Evolutionary conservation across 1,140 invertebrate genomes (phyloP).

Genomic region (Hermatobates lingyangjiaoensis): DNA sequence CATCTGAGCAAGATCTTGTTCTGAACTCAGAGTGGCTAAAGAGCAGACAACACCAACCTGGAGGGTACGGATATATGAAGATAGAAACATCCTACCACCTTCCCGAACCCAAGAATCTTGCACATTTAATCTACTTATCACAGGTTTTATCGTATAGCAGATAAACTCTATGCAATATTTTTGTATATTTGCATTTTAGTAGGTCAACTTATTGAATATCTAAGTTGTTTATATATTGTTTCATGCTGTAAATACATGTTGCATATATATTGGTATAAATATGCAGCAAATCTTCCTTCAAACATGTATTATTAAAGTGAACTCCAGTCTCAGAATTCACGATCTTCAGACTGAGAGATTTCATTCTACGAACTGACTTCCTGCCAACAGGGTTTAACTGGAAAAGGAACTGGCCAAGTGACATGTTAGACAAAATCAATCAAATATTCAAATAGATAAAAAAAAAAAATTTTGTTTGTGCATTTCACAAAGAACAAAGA

Average conservation of each 20-base stretch:
- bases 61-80: slow-evolving; percentile 40
- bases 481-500: too few species aligned
- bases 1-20: slow-evolving; percentile 35
- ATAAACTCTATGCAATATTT: background rate
- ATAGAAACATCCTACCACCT: slow-evolving; percentile 11
- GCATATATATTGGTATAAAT: too few species aligned
- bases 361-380: too few species aligned
- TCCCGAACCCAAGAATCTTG: slow-evolving; percentile 20
- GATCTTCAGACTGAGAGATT: too few species aligned
- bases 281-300: too few species aligned
- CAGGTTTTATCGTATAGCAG: slow-evolving; percentile 31
- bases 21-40: slow-evolving; percentile 38
- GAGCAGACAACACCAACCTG: slow-evolving; percentile 65
- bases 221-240: background rate
- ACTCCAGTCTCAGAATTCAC: too few species aligned
- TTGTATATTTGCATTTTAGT: background rate
- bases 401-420: too few species aligned
- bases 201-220: background rate
- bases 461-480: too few species aligned
- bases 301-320: too few species aligned
- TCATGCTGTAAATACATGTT: background rate
- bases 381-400: too few species aligned
- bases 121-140: slow-evolving; percentile 47
- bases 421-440: too few species aligned
- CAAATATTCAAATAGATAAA: too few species aligned